Evolutionary conservation across 2,797 vertebrate species (phyloP).

Genomic region (Arremon brunneinucha): DNA sequence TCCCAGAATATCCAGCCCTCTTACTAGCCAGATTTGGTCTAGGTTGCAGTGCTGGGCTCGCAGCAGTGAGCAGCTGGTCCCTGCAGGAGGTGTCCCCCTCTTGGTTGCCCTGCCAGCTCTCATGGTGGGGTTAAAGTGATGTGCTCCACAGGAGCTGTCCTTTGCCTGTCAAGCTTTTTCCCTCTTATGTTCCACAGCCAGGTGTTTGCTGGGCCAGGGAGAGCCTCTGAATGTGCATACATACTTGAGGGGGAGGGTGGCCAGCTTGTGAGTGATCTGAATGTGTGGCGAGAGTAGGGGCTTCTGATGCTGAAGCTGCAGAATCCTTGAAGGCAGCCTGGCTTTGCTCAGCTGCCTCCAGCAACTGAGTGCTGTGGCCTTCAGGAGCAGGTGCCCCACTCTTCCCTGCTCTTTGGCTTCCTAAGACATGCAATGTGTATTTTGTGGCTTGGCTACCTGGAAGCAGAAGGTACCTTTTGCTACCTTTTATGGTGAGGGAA

Average conservation of each 20-base stretch:
- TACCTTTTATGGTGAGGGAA: not conserved
- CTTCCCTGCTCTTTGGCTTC: not conserved
- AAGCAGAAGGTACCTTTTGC: not conserved
- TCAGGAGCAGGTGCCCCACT: not conserved
- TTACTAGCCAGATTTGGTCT: not conserved
- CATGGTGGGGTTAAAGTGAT: not conserved
- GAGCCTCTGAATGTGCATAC: not conserved
- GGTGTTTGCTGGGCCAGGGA: not conserved
- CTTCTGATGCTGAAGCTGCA: not conserved
- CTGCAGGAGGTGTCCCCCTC: fast-evolving
- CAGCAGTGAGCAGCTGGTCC: not conserved
- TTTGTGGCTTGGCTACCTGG: not conserved
- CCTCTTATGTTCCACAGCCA: not conserved
- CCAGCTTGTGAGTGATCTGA: not conserved
- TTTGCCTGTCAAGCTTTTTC: not conserved
- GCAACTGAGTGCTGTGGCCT: fast-evolving
- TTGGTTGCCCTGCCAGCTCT: not conserved
- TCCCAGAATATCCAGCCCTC: not conserved
- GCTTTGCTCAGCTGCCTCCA: not conserved
- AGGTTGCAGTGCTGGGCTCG: not conserved
- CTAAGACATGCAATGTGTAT: not conserved
- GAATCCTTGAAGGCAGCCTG: not conserved
- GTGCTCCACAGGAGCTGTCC: not conserved
- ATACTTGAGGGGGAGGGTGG: fast-evolving
- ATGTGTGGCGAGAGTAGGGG: not conserved